These are phyloP conservation scores for Myodes glareolus DNA, from an alignment of 2,113 vertebrate species.

Conservation along the genomic window DNA sequence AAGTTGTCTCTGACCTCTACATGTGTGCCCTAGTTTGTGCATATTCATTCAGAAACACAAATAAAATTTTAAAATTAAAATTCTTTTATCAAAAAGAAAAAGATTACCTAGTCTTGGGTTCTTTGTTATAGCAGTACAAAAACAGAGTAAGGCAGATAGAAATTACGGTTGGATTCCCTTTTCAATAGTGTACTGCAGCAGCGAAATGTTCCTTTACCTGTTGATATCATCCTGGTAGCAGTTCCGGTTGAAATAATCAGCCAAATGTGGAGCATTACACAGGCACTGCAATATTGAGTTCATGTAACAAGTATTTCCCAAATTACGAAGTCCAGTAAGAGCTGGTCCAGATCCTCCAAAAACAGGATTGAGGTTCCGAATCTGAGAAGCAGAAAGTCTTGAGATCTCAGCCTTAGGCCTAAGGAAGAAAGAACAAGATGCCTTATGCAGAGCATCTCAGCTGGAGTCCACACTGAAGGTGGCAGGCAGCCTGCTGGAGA, in stretches of 20 bases:
- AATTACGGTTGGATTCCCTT: neutral
- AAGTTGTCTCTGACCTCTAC: neutral
- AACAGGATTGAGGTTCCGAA: constrained; percentile 95
- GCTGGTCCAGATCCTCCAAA: constrained; percentile 94
- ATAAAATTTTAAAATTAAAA: neutral
- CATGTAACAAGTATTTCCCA: constrained; percentile 99
- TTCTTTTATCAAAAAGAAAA: neutral
- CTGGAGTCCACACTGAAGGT: neutral
- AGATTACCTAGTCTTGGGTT: neutral
- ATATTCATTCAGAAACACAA: neutral
- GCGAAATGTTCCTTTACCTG: constrained; percentile 86
- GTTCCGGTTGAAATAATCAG: constrained; percentile 96
- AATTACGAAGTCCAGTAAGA: constrained; percentile 96
- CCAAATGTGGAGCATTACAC: constrained; percentile 94
- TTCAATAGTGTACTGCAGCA: neutral
- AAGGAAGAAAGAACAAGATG: constrained; percentile 42
- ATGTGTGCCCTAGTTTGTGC: too few species aligned
- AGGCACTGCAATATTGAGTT: constrained; percentile 99
- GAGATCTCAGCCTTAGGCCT: constrained; percentile 94
- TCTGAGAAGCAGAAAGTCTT: constrained; percentile 94
- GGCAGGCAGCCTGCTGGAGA: neutral
- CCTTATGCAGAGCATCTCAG: neutral
- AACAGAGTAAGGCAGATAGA: neutral
- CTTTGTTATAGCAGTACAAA: neutral
- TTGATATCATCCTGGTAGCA: constrained; percentile 97